Conservation (phyloP, 2,888 invertebrate genomes). For the Parthenolecanium corni region DNA sequence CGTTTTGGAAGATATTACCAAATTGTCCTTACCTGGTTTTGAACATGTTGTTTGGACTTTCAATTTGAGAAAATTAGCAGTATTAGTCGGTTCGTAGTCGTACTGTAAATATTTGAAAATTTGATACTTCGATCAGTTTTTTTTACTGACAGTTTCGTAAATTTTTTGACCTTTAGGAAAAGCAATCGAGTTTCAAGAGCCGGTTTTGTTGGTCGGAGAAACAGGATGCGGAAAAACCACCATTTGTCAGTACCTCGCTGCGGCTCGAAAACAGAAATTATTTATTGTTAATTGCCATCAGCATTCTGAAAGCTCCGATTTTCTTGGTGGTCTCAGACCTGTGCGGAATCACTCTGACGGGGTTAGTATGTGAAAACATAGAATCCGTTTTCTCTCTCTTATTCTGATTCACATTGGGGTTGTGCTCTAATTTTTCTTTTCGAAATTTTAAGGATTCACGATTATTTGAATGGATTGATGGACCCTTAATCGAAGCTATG, state of each 20-base stretch:
- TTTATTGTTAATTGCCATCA: slow-evolving; percentile 92
- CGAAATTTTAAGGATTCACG: slow-evolving; percentile 14
- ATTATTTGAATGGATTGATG: slow-evolving; percentile 96
- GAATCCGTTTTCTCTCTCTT: neutral
- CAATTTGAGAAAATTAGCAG: slow-evolving; percentile 64
- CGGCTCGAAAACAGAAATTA: slow-evolving; percentile 53
- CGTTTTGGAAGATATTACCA: slow-evolving; percentile 55
- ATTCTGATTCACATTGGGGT: neutral
- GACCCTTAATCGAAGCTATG: slow-evolving; percentile 88
- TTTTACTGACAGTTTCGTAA: neutral
- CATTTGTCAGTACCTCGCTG: slow-evolving; percentile 76
- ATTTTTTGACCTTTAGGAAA: slow-evolving; percentile 44
- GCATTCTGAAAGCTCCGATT: slow-evolving; percentile 97
- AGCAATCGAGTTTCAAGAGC: slow-evolving; percentile 82
- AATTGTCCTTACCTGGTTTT: slow-evolving; percentile 46
- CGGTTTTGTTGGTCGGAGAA: slow-evolving; percentile 89
- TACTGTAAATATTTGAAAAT: neutral
- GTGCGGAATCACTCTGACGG: slow-evolving; percentile 48
- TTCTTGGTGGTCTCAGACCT: slow-evolving; percentile 88
- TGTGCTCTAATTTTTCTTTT: neutral
- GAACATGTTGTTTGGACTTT: slow-evolving; percentile 88
- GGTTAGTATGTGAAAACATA: slow-evolving; percentile 4
- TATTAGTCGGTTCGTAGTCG: slow-evolving; percentile 41
- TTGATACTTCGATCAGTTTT: neutral
- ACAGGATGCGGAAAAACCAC: slow-evolving; percentile 98